A percentile compares a stretch with the other conserved stretches of the same genome.
These are phyloP conservation scores for Hetaerina americana DNA, from an alignment of 1,140 invertebrate species.

Conservation along the genomic window DNA sequence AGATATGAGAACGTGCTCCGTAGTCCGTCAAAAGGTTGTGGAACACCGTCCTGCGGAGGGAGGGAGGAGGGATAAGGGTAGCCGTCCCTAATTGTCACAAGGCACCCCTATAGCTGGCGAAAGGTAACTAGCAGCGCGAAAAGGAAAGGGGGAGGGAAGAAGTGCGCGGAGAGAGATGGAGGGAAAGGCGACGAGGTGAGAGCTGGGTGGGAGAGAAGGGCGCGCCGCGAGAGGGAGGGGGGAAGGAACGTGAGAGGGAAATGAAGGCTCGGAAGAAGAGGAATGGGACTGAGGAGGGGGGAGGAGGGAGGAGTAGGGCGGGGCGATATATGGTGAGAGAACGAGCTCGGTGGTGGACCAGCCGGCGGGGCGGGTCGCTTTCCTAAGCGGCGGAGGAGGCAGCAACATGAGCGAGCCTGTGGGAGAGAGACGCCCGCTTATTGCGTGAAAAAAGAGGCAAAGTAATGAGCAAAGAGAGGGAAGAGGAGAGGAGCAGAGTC, in stretches of 20 bases:
- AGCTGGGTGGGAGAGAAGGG: background rate
- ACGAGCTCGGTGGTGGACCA: background rate
- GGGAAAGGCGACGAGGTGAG: background rate
- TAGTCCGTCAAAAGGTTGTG: no score
- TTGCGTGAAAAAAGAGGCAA: background rate
- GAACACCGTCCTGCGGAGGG: no score
- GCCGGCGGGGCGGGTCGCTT: background rate
- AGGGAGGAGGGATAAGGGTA: no score
- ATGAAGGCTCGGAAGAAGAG: background rate
- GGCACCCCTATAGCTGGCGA: no score
- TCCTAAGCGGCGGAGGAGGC: background rate
- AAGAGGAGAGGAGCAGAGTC: background rate
- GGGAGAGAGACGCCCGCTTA: background rate
- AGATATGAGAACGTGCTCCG: no score
- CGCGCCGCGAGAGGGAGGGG: background rate
- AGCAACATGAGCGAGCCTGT: background rate
- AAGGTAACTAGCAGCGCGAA: no score
- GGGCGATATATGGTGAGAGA: background rate
- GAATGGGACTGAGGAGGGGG: background rate
- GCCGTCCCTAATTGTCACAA: no score
- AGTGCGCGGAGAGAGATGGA: background rate
- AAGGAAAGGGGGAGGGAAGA: background rate
- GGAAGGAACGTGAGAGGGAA: background rate
- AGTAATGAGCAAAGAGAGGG: background rate
- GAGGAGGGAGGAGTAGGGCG: background rate